These are phyloP conservation scores for Hydropotes inermis DNA, from an alignment of 2,113 vertebrate genomes.

Conservation along the genomic window DNA sequence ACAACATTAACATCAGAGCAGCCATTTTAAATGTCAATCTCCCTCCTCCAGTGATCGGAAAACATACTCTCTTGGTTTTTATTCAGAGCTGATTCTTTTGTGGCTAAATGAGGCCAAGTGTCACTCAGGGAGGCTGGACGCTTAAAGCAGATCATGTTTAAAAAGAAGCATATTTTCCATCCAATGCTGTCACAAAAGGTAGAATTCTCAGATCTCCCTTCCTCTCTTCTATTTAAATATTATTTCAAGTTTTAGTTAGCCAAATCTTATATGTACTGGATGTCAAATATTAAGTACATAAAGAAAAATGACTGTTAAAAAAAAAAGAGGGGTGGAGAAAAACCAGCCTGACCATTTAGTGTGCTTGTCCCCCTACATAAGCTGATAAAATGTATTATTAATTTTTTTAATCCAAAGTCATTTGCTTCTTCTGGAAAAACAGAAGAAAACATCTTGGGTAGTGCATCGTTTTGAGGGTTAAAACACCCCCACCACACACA, in stretches of 20 bases:
- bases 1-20: not conserved
- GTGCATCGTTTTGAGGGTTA: not conserved
- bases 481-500: fast-evolving
- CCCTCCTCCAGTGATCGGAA: too few species aligned
- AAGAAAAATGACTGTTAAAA: not conserved
- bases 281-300: not conserved
- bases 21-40: not conserved
- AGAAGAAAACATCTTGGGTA: not conserved
- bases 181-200: not conserved
- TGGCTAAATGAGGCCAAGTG: not conserved
- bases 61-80: fast-evolving
- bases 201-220: not conserved
- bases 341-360: too few species aligned
- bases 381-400: not conserved
- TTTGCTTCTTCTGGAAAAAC: not conserved
- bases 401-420: not conserved
- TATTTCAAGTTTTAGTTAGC: not conserved
- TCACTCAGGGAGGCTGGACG: fast-evolving
- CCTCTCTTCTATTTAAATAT: not conserved
- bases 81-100: not conserved
- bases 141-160: fast-evolving
- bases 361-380: not conserved
- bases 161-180: not conserved
- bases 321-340: fast-evolving
- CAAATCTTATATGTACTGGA: not conserved